Base-by-base conservation (phyloP, 1,140 invertebrate species). In the Mesaphorura yosii region DNA sequence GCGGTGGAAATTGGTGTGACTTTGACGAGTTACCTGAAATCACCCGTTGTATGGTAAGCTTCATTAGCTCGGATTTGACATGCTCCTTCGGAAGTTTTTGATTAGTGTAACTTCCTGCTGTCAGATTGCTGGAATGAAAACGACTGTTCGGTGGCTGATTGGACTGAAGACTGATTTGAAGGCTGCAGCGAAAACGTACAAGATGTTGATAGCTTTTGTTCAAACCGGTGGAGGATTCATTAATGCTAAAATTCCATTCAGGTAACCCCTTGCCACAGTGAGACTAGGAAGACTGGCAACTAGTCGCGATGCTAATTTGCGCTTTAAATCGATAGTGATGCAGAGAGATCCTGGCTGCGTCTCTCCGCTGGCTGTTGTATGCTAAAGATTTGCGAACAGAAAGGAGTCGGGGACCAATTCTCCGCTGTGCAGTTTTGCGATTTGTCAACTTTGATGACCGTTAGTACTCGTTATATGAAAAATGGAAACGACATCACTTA, bases 351-450 rank as follows among this genome's bases (percentile, higher is more conserved):
- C 7, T 88, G 91, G 78, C 66, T 98, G 27, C 76, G 92, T 51
- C 70, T 95, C 4, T 81, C 86, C 19, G 91, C 93, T 26, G 92
- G 90, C 23, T 87, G 84, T 67, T 89, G 89, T 15, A 94, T 97
- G 84, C 69, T 98, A 22, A 96, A 96, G 71, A 85, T 96, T 34
- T 92, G 88, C 70, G 90, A 96, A 66, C 89, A 94, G 66, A 91
- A 91, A 68, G 88, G 86, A 51, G 92, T 94, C 40, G 87, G 89
- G 17, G 91, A 96, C 72, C 86, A 94, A 66, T 90, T 90, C 64
- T 88, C 83, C 10, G 82, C 86, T 1, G 89, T 94, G 65, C 92
- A 96, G 71, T 97, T 93, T 72, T 92, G 92, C 67, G 87, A 87
- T 64, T 73, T 96, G 15, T 90, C 91, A 1, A 80, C 85, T 64